phyloP scores from a whole-genome alignment of 2,113 vertebrate species.

The Cochlearius cochlearius region DNA sequence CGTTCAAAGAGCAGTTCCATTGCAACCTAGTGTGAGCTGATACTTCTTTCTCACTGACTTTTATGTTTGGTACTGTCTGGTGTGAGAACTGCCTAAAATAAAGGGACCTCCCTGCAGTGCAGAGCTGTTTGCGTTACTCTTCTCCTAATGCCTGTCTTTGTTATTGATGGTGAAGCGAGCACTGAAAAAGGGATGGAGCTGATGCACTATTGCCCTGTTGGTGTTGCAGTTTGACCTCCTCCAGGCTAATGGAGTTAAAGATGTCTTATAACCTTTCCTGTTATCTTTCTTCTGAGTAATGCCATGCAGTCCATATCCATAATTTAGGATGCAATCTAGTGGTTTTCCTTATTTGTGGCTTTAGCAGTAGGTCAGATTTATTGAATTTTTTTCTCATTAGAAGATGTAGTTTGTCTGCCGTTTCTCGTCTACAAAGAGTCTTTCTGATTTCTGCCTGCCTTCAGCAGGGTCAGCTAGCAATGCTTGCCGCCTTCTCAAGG shows the following conservation, averaged over 20 bases:
- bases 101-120: background rate
- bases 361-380: background rate
- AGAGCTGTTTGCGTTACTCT: background rate
- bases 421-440: background rate
- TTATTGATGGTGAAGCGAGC: background rate
- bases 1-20: background rate
- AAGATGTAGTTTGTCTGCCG: background rate
- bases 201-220: background rate
- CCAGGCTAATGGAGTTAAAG: background rate
- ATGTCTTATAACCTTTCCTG: background rate
- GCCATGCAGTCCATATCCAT: background rate
- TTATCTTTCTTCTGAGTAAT: background rate
- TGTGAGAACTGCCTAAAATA: background rate
- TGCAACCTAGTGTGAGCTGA: background rate
- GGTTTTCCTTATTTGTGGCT: background rate
- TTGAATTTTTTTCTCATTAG: background rate
- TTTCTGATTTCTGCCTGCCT: constrained; percentile 27
- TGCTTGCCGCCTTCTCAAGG: background rate
- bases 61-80: background rate
- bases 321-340: background rate
- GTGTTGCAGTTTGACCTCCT: background rate
- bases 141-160: background rate
- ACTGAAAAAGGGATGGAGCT: background rate
- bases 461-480: background rate
- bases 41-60: background rate